Base-by-base conservation (phyloP, 2,888 invertebrate species). In the Caenorhabditis angaria region DNA sequence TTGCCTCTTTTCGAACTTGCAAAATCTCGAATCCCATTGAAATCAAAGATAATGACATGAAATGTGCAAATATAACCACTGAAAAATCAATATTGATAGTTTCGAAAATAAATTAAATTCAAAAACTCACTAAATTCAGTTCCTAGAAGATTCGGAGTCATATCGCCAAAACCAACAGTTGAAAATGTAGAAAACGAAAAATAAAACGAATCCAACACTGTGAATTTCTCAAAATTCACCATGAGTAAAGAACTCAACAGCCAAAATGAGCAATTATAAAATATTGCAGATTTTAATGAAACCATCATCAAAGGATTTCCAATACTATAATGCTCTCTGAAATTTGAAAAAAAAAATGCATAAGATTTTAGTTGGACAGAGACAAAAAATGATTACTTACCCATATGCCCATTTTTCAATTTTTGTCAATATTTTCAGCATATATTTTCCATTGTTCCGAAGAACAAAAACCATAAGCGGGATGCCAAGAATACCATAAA, bases 401-500 rank as follows among this genome's bases (percentile, higher is more conserved):
- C 51, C 51, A 51, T 24, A 22, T 1, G 51, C 51, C 5, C 10
- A 22, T 51, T 18, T 22, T 51, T 51, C 24, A 4, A 51, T 22
- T 24, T 22, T 51, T 8, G 22, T n/a, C 3, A 22, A 8, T 22
- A 51, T 6, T 24, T 24, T 51, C 4, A 51, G 25, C 51, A 51
- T 51, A n/a, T 24, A 51, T 51, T 51, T 51, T 2, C 51, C 51
- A 51, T 51, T 51, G 25, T 22, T 51, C 8, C 25, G 51, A 1
- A 51, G 51, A n/a, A 51, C 51, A 22, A 51, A 51, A 22, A 51
- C 51, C 51, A 51, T 51, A 8, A 51, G 22, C 12, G 51, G 51
- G 22, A 51, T 51, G n/a, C 51, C 51, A 10, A 51, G 6, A 8
- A 51, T 6, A 8, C 51, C 51, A 22, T 51, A 51, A 22, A 51